These are phyloP conservation scores for Labroides dimidiatus DNA, from an alignment of 2,797 vertebrate genomes.

Conservation along the genomic window DNA sequence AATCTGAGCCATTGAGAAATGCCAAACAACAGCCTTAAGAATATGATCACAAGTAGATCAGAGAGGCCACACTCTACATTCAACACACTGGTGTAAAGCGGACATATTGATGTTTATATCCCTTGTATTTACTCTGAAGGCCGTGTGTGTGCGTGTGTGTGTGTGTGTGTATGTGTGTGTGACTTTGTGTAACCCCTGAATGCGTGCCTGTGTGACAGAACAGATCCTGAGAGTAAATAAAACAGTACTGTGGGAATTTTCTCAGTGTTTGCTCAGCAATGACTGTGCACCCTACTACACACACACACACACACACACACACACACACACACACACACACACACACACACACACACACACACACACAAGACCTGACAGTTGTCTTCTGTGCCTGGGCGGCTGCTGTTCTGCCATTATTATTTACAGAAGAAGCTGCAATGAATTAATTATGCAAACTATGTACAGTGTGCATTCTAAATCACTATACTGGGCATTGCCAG, in stretches of 20 bases:
- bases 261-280: constrained; percentile 52
- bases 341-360: too few species aligned
- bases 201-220: constrained; percentile 48
- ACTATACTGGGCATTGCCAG: constrained; percentile 49
- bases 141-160: constrained; percentile 36
- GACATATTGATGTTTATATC: constrained; percentile 51
- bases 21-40: constrained; percentile 11
- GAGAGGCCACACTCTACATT: constrained; percentile 53
- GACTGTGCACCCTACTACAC: constrained; percentile 9
- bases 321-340: constrained; percentile 33
- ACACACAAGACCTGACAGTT: constrained; percentile 26
- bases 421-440: constrained; percentile 63
- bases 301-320: constrained; percentile 24
- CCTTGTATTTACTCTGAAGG: constrained; percentile 49
- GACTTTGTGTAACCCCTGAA: constrained; percentile 15
- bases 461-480: constrained; percentile 61
- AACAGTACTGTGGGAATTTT: constrained; percentile 58
- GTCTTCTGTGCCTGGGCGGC: constrained; percentile 26
- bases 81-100: constrained; percentile 36
- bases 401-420: constrained; percentile 56
- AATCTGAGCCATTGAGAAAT: constrained; percentile 13
- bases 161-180: constrained; percentile 14
- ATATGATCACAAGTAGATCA: constrained; percentile 38
- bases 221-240: constrained; percentile 63
- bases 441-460: constrained; percentile 72